A percentile compares a stretch with the other conserved stretches of the same genome.
These are phyloP conservation scores for Orchestes rusci DNA, from an alignment of 2,888 invertebrate species.

Conservation along the genomic window DNA sequence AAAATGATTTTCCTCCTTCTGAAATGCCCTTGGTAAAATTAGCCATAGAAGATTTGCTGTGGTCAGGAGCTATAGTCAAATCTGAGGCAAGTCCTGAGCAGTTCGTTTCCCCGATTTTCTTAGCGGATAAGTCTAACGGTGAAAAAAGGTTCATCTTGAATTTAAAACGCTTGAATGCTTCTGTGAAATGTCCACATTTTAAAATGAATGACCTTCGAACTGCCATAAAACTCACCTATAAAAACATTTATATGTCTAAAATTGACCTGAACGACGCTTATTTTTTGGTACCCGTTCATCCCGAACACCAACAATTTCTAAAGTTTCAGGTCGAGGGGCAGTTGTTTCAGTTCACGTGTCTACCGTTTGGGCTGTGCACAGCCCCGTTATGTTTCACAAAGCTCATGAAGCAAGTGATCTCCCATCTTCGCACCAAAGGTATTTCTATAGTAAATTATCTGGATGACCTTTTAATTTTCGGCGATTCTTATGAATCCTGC, in stretches of 20 bases:
- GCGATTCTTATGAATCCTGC: conserved; percentile 11
- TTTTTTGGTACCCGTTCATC: conserved; percentile 24
- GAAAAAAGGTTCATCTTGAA: conserved; percentile 29
- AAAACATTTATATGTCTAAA: conserved; percentile 14
- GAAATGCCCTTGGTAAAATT: not conserved
- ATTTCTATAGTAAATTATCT: conserved; percentile 23
- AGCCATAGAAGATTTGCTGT: not conserved
- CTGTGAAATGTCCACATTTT: conserved; percentile 1
- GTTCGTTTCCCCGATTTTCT: conserved; percentile 26
- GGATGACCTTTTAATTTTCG: conserved; percentile 25
- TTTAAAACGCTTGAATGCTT: conserved; percentile 16
- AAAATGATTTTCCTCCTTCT: not conserved
- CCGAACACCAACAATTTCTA: conserved; percentile 23
- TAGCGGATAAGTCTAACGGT: conserved; percentile 25
- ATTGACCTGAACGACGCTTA: conserved; percentile 26
- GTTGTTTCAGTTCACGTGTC: conserved; percentile 27
- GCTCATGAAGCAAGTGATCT: conserved; percentile 23
- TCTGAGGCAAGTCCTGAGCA: conserved; percentile 15
- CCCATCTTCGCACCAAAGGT: conserved; percentile 15
- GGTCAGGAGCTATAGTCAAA: conserved; percentile 4
- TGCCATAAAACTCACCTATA: not conserved
- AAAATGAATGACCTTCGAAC: conserved; percentile 4
- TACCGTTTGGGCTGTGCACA: conserved; percentile 26
- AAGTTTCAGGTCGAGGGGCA: conserved; percentile 24
- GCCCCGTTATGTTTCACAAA: conserved; percentile 19